phyloP scores from a whole-genome alignment of 2,797 vertebrate genomes.

The Thamnophis elegans region DNA sequence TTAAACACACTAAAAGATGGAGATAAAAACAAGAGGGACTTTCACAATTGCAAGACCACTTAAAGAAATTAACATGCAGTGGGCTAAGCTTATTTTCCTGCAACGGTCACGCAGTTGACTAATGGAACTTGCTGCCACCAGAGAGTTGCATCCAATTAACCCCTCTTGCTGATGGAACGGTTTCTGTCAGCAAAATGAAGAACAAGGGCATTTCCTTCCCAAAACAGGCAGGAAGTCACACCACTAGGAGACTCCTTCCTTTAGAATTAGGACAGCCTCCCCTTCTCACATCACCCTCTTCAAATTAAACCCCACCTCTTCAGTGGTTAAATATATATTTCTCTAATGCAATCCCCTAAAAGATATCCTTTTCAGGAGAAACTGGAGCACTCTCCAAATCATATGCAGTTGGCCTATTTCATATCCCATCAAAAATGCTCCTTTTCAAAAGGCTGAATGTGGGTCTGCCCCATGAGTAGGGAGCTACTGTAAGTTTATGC shows the following conservation, averaged over 20 bases:
- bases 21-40: background rate
- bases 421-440: background rate
- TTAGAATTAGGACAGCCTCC: background rate
- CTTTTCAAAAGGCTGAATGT: background rate
- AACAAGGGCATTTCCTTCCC: background rate
- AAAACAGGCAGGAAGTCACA: background rate
- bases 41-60: background rate
- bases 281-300: background rate
- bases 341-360: background rate
- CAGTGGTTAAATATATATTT: background rate
- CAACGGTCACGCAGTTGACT: background rate
- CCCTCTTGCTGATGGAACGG: background rate
- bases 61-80: background rate
- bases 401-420: background rate
- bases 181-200: background rate
- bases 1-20: background rate
- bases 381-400: background rate
- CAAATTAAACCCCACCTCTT: background rate
- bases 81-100: conserved; percentile 4
- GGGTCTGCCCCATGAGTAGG: background rate
- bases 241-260: background rate
- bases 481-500: background rate
- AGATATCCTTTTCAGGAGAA: background rate
- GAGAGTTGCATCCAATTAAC: background rate
- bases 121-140: conserved; percentile 9